Conservation (phyloP, 1,140 invertebrate species). For the Gryllus bimaculatus region DNA sequence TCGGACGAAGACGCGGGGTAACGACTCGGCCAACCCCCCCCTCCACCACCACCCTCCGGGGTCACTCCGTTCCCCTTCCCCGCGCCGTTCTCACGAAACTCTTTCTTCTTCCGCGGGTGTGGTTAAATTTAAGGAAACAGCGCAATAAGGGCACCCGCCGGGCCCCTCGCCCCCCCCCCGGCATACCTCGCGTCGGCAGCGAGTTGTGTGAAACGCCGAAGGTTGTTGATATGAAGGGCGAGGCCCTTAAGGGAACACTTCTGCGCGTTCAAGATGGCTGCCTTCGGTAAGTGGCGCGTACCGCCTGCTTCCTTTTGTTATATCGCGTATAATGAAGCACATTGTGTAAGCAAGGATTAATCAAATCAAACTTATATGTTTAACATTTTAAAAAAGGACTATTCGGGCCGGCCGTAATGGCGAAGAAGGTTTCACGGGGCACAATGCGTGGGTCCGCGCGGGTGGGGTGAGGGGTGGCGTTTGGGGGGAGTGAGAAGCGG, state of each 20-base stretch:
- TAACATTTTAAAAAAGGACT: neutral
- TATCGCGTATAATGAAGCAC: neutral
- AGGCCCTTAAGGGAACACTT: neutral
- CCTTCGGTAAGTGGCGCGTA: neutral
- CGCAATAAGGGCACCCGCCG: neutral
- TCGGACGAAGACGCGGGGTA: too few relatives aligned
- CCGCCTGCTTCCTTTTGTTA: neutral
- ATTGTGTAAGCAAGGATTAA: constrained; percentile 1
- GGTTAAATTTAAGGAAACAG: constrained; percentile 1
- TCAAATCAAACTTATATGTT: neutral
- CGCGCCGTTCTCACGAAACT: neutral
- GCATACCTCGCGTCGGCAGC: neutral
- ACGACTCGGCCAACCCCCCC: too few relatives aligned
- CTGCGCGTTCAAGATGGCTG: neutral
- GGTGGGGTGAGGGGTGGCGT: too few relatives aligned
- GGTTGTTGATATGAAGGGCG: neutral
- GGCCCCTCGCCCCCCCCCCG: too few relatives aligned
- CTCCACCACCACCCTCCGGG: too few relatives aligned
- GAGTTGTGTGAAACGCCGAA: neutral
- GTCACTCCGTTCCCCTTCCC: neutral
- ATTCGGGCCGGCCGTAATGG: neutral
- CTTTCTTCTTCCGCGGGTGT: neutral
- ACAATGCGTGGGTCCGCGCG: too few relatives aligned
- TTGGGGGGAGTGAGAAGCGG: too few relatives aligned
- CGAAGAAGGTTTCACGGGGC: too few relatives aligned